phyloP scores from a whole-genome alignment of 1,140 invertebrate species.

The Apis cerana region DNA sequence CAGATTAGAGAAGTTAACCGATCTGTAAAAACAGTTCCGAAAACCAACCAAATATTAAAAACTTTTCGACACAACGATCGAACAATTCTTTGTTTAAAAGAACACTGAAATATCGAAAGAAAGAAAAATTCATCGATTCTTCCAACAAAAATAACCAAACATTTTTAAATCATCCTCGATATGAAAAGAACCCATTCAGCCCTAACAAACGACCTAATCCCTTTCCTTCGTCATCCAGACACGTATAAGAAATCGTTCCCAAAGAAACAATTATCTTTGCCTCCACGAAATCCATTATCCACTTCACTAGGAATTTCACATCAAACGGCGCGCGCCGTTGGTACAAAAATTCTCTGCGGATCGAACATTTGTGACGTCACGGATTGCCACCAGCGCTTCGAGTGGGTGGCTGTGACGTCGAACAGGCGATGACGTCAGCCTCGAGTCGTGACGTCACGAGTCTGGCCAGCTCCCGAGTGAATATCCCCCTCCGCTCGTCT shows the following conservation, averaged over 20 bases:
- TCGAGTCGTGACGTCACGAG: background rate
- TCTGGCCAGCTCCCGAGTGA: too few species aligned
- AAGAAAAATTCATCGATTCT: background rate
- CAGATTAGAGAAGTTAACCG: slow-evolving; percentile 3
- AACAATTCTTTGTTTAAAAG: background rate
- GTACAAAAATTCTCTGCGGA: background rate
- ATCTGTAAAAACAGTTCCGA: background rate
- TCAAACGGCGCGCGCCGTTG: background rate
- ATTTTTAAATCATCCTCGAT: fast-evolving
- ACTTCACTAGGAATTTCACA: background rate
- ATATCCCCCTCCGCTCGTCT: background rate
- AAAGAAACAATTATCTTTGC: slow-evolving; percentile 11
- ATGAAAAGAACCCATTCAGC: background rate
- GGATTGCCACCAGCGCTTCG: background rate
- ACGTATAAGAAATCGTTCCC: background rate
- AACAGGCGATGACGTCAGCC: slow-evolving; percentile 8
- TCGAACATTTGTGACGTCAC: slow-evolving; percentile 24
- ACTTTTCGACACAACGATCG: background rate
- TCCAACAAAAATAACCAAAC: too few species aligned
- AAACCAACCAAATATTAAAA: background rate
- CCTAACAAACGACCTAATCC: background rate
- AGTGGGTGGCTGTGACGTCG: slow-evolving; percentile 1
- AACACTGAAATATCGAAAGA: background rate
- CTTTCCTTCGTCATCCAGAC: background rate
- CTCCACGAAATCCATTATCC: background rate